phyloP scores from a whole-genome alignment of 2,888 invertebrate species.

The Allygus modestus region DNA sequence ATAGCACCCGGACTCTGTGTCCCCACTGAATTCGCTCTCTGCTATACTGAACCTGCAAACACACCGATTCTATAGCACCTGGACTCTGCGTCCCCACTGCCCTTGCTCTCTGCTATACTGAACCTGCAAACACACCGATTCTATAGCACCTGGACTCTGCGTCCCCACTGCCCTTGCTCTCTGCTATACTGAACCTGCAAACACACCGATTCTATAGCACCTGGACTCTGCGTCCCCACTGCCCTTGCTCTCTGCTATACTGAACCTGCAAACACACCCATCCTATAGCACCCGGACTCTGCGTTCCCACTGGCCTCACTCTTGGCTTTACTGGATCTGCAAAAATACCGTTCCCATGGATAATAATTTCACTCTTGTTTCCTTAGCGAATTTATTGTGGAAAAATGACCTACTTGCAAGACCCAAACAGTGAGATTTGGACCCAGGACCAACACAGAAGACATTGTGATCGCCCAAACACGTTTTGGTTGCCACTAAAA shows the following conservation, averaged over 20 bases:
- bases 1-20: conserved; percentile 90
- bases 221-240: conserved; percentile 96
- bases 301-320: conserved; percentile 92
- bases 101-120: conserved; percentile 93
- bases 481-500: no score
- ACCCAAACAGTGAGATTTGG: no score
- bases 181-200: conserved; percentile 87
- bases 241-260: conserved; percentile 91
- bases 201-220: conserved; percentile 88
- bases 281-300: conserved; percentile 94
- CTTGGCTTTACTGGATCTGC: conserved; percentile 87
- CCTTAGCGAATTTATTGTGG: no score
- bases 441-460: no score
- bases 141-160: conserved; percentile 97
- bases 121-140: conserved; percentile 76
- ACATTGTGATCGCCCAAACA: no score
- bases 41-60: conserved; percentile 86
- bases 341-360: no score
- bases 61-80: no score
- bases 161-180: conserved; percentile 90
- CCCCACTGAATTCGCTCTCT: conserved; percentile 91
- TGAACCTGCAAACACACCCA: conserved; percentile 79
- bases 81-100: conserved; percentile 93
- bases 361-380: no score
- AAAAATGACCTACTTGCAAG: no score